Evolutionary conservation across 2,113 vertebrate species (phyloP), one percentile per base, ranked within the genome.

Genomic region (Herpetotheres cachinnans): DNA sequence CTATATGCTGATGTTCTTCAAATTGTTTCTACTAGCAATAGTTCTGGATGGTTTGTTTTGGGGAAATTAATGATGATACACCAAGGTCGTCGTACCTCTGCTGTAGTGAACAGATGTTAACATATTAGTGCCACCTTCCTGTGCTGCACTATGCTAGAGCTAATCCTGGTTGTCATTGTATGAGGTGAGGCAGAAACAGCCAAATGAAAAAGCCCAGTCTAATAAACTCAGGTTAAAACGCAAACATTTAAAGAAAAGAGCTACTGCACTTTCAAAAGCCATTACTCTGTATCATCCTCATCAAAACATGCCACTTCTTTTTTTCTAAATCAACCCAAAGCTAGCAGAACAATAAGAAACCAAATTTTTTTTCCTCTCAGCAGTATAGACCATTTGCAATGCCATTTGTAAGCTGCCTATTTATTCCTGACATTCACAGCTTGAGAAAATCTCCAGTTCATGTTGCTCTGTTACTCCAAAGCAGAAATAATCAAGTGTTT

Each of bases 31-130:
- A 79, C 90, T 81, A 94, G 93, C 97, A 65, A n/a, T 65, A 80
- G 95, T 97, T 98, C 93, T 96, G 96, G 96, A 74, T 97, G 96
- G 95, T 91, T 97, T 97, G 93, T 90, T 97, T 96, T 40, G 58
- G 85, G 95, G 96, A 91, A 97, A 97, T 97, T 96, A 96, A 98
- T 97, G 97, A 95, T 91, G 96, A 95, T 86, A 91, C 88, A 92
- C 86, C 97, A 97, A 97, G 97, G 97, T 97, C 95, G 5, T 21
- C 24, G 94, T n/a, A 47, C 71, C 65, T 94, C 74, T 62, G 81
- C 95, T 91, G 96, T 22, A 92, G 55, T 5, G 74, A 97, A 21
- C 97, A 97, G 97, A 93, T 98, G 97, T 77, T 96, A 96, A 61
- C 95, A 93, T 71, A 93, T 97, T 94, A 94, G 74, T 62, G 87